Conservation (phyloP, 92 coral and sea anemone species). For the Porites rus region DNA sequence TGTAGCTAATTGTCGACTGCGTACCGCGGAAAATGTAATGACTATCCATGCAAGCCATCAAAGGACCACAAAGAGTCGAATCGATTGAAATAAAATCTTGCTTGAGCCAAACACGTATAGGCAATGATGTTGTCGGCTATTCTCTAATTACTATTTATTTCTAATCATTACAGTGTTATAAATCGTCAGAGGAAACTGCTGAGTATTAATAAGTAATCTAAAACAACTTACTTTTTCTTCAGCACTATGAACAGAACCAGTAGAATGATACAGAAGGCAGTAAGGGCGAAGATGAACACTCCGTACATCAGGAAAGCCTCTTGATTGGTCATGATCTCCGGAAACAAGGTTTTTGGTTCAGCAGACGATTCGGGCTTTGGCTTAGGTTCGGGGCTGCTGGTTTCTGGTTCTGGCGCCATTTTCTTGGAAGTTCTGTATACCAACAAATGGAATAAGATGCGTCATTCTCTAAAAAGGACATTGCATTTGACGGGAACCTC, state of each 20-base stretch:
- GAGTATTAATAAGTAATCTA: neutral
- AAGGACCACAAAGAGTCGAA: too few relatives aligned
- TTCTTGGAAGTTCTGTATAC: neutral
- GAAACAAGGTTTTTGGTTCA: conserved; percentile 60
- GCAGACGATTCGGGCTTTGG: conserved; percentile 17
- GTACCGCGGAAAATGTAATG: too few relatives aligned
- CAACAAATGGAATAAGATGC: neutral
- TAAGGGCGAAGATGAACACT: conserved; percentile 49
- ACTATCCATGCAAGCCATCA: too few relatives aligned
- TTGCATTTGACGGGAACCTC: too few relatives aligned
- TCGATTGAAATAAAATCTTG: too few relatives aligned
- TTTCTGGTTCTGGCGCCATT: conserved; percentile 3
- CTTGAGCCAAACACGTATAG: too few relatives aligned
- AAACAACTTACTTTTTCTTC: conserved; percentile 50
- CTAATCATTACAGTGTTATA: too few relatives aligned
- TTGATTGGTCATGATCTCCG: conserved; percentile 64
- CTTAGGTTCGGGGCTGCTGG: conserved; percentile 22
- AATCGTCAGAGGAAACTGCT: neutral
- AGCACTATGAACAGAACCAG: conserved; percentile 55
- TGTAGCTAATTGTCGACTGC: too few relatives aligned
- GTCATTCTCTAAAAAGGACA: neutral
- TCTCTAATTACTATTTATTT: too few relatives aligned
- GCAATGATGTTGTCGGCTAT: too few relatives aligned
- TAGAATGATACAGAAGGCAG: conserved; percentile 57
- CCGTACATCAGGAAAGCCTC: conserved; percentile 64